Conservation (phyloP, 2,113 vertebrate genomes). For the Capreolus pygargus region DNA sequence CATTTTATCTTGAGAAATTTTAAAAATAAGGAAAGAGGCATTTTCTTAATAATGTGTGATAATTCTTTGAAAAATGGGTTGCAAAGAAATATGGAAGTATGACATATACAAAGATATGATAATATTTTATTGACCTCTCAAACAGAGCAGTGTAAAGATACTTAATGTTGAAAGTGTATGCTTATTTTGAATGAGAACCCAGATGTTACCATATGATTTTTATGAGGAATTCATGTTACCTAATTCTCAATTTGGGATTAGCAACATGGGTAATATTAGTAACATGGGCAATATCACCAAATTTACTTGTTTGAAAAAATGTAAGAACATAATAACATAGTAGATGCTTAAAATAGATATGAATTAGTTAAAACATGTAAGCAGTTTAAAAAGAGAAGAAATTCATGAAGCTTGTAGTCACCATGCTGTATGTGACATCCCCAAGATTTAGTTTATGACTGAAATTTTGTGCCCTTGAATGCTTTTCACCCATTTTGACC, state of each 20-base stretch:
- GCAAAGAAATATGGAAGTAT: background rate
- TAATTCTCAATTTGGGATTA: background rate
- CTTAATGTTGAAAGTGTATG: background rate
- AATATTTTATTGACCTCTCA: background rate
- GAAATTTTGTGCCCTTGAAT: background rate
- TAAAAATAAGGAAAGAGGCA: background rate
- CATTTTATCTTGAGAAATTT: background rate
- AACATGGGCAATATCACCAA: background rate
- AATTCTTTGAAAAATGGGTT: background rate
- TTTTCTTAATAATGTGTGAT: background rate
- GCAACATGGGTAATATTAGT: background rate
- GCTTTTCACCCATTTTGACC: background rate
- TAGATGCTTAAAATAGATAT: background rate
- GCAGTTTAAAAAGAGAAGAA: background rate
- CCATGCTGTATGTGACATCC: background rate
- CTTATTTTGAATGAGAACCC: background rate
- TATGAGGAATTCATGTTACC: background rate
- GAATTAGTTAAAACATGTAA: background rate
- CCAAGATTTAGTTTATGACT: background rate
- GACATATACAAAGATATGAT: background rate
- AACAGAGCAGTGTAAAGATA: background rate
- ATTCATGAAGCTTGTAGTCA: background rate
- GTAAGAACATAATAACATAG: background rate
- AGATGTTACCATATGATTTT: background rate
- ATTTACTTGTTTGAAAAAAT: background rate